Percentiles rank a stretch among this genome's conserved stretches.
Conservation (phyloP, 2,888 invertebrate species). For the Amphiduros pacificus region DNA sequence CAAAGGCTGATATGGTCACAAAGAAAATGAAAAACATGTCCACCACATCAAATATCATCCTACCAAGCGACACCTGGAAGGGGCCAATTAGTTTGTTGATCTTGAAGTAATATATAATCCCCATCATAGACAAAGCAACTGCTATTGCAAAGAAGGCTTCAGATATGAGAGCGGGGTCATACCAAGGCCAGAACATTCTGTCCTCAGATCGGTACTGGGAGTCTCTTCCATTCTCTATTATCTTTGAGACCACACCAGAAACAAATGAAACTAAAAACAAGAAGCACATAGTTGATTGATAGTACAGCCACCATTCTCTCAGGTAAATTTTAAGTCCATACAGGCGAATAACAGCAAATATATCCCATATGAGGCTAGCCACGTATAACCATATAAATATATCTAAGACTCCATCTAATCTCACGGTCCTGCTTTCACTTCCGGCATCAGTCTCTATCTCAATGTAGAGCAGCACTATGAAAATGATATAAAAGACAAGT, state of each 20-base stretch:
- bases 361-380: conserved; percentile 8
- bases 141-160: conserved; percentile 19
- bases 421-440: too few relatives aligned
- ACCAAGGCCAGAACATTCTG: conserved; percentile 13
- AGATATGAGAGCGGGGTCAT: conserved; percentile 20
- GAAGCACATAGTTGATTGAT: conserved; percentile 4
- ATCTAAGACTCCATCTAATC: conserved; percentile 10
- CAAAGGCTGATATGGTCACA: conserved; percentile 15
- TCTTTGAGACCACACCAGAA: background rate
- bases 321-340: conserved; percentile 13
- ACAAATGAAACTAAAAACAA: conserved; percentile 17
- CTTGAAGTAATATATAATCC: conserved; percentile 12
- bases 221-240: background rate
- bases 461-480: conserved; percentile 14
- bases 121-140: conserved; percentile 10
- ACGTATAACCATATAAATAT: conserved; percentile 14
- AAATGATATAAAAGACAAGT: conserved; percentile 12
- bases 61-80: conserved; percentile 17
- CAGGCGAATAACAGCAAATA: background rate
- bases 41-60: conserved; percentile 15
- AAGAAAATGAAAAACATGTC: conserved; percentile 17
- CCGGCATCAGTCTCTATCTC: too few relatives aligned
- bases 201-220: background rate
- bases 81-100: conserved; percentile 15
- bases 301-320: conserved; percentile 18